These are phyloP conservation scores for Lapara coniferarum DNA, from an alignment of 2,888 invertebrate genomes.

Conservation along the genomic window DNA sequence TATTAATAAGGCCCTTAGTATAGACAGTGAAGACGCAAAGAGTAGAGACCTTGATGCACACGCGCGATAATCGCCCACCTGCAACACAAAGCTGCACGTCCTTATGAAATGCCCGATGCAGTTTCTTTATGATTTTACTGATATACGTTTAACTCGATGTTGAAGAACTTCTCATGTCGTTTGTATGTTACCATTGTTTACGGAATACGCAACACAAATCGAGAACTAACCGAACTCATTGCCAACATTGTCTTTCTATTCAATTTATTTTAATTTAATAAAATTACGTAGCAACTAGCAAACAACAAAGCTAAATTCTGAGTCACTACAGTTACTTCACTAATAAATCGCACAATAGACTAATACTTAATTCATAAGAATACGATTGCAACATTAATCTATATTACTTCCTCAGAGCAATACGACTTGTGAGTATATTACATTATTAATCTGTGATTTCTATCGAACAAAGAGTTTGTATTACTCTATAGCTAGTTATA, in stretches of 20 bases:
- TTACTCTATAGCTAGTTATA: not conserved
- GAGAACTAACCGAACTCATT: not conserved
- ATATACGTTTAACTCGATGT: not conserved
- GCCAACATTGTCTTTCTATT: not conserved
- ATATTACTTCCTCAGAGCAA: not conserved
- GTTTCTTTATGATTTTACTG: not conserved
- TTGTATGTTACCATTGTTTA: not conserved
- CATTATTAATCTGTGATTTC: not conserved
- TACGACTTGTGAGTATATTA: not conserved
- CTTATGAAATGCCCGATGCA: conserved; percentile 1
- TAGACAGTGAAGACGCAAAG: not conserved
- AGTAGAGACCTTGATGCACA: conserved; percentile 3
- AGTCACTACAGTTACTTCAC: not conserved
- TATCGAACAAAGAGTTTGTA: conserved; percentile 1
- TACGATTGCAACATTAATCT: not conserved
- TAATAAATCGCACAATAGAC: not conserved
- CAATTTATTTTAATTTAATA: not conserved
- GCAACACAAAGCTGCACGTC: not conserved
- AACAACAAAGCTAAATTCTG: not conserved
- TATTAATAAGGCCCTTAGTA: not conserved
- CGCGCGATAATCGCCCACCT: not conserved
- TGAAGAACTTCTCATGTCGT: too few species aligned
- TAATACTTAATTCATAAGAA: too few species aligned
- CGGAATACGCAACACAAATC: not conserved
- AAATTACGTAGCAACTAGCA: not conserved